Percentiles rank a stretch among this genome's conserved stretches.
Evolutionary conservation across 2,797 vertebrate species (phyloP).

Genomic region (Microtus agrestis): DNA sequence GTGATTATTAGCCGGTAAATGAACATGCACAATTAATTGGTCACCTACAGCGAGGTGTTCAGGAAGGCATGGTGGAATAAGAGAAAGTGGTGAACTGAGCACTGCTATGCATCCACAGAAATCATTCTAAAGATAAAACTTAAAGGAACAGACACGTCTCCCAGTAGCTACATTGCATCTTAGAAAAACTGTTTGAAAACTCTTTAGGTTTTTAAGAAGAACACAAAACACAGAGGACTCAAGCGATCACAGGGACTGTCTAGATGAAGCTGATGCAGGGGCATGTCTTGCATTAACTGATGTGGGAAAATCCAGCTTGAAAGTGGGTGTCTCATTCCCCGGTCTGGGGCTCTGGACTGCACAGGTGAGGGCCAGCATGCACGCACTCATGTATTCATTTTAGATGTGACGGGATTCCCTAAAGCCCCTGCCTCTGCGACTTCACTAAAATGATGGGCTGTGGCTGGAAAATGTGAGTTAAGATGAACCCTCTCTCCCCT

Average conservation of each 20-base stretch:
- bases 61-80: background rate
- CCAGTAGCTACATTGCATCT: background rate
- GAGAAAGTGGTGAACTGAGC: background rate
- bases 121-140: background rate
- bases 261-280: background rate
- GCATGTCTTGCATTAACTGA: background rate
- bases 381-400: background rate
- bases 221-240: background rate
- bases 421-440: too few relatives aligned
- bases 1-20: too few relatives aligned
- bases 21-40: too few relatives aligned
- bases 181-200: background rate
- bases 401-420: background rate
- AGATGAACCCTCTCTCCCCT: background rate
- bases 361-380: background rate
- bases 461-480: background rate
- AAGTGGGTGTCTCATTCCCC: background rate
- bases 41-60: too few relatives aligned
- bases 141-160: background rate
- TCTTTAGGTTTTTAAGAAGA: background rate
- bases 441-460: background rate
- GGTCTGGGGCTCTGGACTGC: background rate
- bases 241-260: background rate
- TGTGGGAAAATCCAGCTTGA: background rate
- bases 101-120: background rate